phyloP scores from a whole-genome alignment of 2,113 vertebrate genomes.

The Sporophila hypoxantha region DNA sequence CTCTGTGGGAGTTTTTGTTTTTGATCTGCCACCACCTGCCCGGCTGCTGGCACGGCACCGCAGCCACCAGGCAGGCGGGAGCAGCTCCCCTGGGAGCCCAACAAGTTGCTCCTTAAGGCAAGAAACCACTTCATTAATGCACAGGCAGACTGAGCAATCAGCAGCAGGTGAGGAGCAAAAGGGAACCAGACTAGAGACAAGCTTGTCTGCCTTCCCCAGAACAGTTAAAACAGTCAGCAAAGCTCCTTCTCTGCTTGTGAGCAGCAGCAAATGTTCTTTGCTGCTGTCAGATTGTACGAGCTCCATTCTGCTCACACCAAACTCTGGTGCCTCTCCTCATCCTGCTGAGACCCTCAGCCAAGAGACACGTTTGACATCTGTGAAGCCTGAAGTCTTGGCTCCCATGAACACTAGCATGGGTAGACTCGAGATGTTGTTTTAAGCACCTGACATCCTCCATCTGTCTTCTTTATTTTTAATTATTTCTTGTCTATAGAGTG shows the following conservation, averaged over 20 bases:
- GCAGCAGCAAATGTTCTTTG: background rate
- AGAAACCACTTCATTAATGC: constrained; percentile 27
- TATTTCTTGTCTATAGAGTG: constrained; percentile 46
- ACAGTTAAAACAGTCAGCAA: background rate
- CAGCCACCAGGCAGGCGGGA: background rate
- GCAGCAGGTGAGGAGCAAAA: background rate
- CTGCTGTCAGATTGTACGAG: background rate
- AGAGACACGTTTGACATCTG: constrained; percentile 17
- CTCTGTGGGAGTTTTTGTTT: constrained; percentile 46
- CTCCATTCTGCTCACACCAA: background rate
- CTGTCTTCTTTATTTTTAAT: constrained; percentile 55
- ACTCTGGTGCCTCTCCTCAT: background rate
- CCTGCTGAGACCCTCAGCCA: constrained; percentile 21
- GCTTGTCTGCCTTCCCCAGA: background rate
- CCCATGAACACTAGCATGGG: background rate
- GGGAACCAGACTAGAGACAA: background rate
- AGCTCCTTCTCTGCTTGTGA: background rate
- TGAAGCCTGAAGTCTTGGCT: constrained; percentile 31
- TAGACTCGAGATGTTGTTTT: background rate
- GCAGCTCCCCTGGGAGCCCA: background rate
- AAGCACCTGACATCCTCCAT: constrained; percentile 53
- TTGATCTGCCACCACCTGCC: constrained; percentile 56
- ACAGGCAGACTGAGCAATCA: background rate
- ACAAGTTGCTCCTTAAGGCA: constrained; percentile 18
- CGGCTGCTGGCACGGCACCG: constrained; percentile 6